Base-by-base conservation (phyloP, 2,888 invertebrate species). In the Rhorus exstirpatorius region DNA sequence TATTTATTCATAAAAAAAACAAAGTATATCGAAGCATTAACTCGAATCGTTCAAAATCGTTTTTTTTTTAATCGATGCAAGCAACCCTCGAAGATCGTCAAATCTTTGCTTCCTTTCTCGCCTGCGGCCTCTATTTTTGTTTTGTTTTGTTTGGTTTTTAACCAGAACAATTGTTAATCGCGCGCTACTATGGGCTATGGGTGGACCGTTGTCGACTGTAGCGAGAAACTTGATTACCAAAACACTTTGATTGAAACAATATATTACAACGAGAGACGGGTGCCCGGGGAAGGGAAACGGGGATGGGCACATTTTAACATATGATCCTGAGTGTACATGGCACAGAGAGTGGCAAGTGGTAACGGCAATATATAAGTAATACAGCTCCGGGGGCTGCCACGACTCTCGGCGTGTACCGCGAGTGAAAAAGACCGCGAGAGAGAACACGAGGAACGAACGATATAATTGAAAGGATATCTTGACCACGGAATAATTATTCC, bases 401-500 rank as follows among this genome's bases (percentile, higher is more conserved):
- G 58, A 44, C 74, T 67, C 35, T 26, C 53, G 53, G 8, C 21
- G 65, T 49, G n/a, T n/a, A n/a, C n/a, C 19, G 7, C 14, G 31
- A 24, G 53, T 49, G 53, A 65, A 26, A 12, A 51, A 51, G 31
- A 46, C 3, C 17, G 21, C 41, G 41, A 58, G 60, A 41, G 67
- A 61, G 44, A 72, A 38, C 21, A 35, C 17, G 70, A 58, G 72
- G 68, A 79, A 77, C 79, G 46, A 74, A 79, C 79, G 79, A 65
- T 72, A 72, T 79, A 72, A 79, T 72, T 79, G 79, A 79, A 79
- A 79, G 63, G 65, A 72, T 79, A 71, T 79, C 71, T 79, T 79
- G 65, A 72, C 79, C 49, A 38, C 38, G 38, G 79, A 63, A 72
- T 72, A 79, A 79, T 79, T 79, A 79, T 79, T 79, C 65, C 51